These are phyloP conservation scores for Poeciliopsis turrubarensis DNA, from an alignment of 2,113 vertebrate genomes.

Conservation along the genomic window DNA sequence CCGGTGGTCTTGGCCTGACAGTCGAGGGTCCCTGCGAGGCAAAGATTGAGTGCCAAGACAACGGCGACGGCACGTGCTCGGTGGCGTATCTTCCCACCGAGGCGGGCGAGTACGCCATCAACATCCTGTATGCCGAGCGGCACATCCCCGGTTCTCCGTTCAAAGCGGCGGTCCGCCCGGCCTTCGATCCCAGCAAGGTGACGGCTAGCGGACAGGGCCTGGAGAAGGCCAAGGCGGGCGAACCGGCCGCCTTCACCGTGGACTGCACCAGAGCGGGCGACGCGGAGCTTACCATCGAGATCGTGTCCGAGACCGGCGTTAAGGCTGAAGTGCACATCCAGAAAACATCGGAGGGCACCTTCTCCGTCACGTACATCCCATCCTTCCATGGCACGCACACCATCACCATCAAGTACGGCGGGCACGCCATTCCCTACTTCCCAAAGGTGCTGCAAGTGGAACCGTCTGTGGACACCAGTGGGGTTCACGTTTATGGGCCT, in stretches of 20 bases:
- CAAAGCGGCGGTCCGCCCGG: constrained; percentile 82
- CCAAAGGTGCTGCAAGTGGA: constrained; percentile 88
- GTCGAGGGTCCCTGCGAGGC: constrained; percentile 93
- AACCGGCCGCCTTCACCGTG: constrained; percentile 88
- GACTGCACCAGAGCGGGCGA: constrained; percentile 91
- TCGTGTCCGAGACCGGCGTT: constrained; percentile 87
- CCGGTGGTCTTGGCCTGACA: constrained; percentile 88
- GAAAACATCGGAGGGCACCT: constrained; percentile 90
- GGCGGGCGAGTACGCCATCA: constrained; percentile 88
- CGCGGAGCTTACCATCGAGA: constrained; percentile 93
- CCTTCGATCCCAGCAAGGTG: constrained; percentile 90
- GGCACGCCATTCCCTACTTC: constrained; percentile 88
- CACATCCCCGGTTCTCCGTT: constrained; percentile 95
- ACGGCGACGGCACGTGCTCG: constrained; percentile 89
- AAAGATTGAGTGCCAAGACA: constrained; percentile 92
- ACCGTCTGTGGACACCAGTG: constrained; percentile 87
- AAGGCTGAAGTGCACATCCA: constrained; percentile 92
- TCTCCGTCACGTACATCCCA: constrained; percentile 91
- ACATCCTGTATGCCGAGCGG: constrained; percentile 88
- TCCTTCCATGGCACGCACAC: constrained; percentile 89
- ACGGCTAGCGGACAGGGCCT: constrained; percentile 88
- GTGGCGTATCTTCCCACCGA: constrained; percentile 92
- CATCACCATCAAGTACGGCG: constrained; percentile 93
- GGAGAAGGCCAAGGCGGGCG: constrained; percentile 85
- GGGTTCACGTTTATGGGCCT: constrained; percentile 89